Evolutionary conservation across 1,140 invertebrate genomes (phyloP), one percentile per base, ranked within the genome.

Genomic region (Oedothorax gibbosus): DNA sequence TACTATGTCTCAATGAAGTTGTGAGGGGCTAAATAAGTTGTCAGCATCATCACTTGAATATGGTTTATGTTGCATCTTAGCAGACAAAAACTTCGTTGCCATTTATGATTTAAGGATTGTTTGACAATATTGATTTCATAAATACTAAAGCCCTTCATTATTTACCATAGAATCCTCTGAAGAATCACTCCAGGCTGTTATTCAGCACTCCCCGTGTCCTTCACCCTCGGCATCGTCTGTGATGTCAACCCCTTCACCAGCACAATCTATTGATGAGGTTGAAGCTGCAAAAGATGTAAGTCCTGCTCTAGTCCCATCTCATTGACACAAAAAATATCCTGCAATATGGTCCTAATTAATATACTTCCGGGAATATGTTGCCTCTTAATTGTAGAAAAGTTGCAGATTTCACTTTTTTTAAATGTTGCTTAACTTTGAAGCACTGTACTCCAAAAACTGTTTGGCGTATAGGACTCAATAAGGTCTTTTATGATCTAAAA

Each of bases 131-230:
- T n/a, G n/a, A n/a, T n/a, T n/a, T n/a, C n/a, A n/a, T n/a, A 35
- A 35, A 35, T 35, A 5, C 35, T 35, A 35, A 35, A 2, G 1
- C 35, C 35, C 35, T 35, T 35, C 35, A 35, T 35, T 35, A 35
- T 35, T 35, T 35, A 35, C 14, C 12, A 5, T 60, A 84, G 81
- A 84, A 76, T 84, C 81, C n/a, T 84, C 81, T 57, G 81, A 76
- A 76, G 81, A 84, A 68, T 84, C 81, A 50, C 56, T 84, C 18
- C 81, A 84, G 14, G 50, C 81, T 21, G 57, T 84, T 56, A 64
- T 60, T 51, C 81, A 84, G 15, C 60, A 62, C 12, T 84, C 81
- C 18, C 81, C 81, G 54, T 84, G 71, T 69, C 72, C 62, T 7
- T 83, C 81, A 10, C 81, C 53, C 7, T 83, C 51, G 57, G 53